Evolutionary conservation across 2,113 vertebrate species (phyloP).

Genomic region (Galbula dea): DNA sequence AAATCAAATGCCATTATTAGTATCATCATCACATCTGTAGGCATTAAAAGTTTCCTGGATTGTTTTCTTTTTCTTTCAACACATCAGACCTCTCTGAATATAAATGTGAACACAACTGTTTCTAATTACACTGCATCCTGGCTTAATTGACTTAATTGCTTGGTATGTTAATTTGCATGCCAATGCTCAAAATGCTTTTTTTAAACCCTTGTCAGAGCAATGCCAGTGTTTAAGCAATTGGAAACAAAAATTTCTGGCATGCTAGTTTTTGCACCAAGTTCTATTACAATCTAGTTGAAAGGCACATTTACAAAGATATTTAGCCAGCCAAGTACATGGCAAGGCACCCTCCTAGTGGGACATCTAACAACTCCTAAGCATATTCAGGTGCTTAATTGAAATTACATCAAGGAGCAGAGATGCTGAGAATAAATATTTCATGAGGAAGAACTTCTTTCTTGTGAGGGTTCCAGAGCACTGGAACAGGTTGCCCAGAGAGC

Average conservation of each 20-base stretch:
- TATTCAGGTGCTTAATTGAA: neutral
- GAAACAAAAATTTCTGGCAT: constrained; percentile 41
- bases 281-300: neutral
- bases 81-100: constrained; percentile 66
- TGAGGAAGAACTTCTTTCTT: too few relatives aligned
- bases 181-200: constrained; percentile 68
- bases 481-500: too few relatives aligned
- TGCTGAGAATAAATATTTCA: neutral
- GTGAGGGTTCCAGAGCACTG: too few relatives aligned
- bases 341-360: neutral
- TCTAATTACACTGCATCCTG: constrained; percentile 77
- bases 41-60: constrained; percentile 55
- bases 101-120: constrained; percentile 72
- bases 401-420: neutral
- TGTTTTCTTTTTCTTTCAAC: constrained; percentile 64
- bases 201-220: constrained; percentile 59
- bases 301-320: neutral
- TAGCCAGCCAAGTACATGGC: neutral
- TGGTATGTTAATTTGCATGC: constrained; percentile 72
- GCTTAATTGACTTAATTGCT: constrained; percentile 79
- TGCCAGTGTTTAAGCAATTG: constrained; percentile 42
- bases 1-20: constrained; percentile 19
- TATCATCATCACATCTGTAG: constrained; percentile 20
- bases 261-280: neutral
- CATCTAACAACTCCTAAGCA: neutral